Evolutionary conservation across 2,888 invertebrate genomes (phyloP), one percentile per base, ranked within the genome.

Genomic region (Trisateles emortualis): DNA sequence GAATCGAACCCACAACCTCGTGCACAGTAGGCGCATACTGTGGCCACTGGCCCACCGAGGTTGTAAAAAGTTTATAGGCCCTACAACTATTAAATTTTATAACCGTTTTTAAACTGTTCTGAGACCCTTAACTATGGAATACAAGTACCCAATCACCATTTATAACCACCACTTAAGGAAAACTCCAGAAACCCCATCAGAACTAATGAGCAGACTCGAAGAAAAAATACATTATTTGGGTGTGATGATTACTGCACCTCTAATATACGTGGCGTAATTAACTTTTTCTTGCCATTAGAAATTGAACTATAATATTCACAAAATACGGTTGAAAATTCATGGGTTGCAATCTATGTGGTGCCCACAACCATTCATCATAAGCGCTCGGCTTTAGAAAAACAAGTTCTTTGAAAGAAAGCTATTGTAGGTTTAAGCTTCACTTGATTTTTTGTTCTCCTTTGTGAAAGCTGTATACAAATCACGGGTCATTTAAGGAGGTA

Each of bases 361-460:
- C 19, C n/a, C n/a, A n/a, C 30, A 10, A 17, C 17, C 30, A 42
- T 42, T 30, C 42, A 42, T 42, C 30, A 42, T 42, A 42, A 42
- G 10, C 16, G 42, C 42, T 13, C 1, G 24, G 39, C 39, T 47
- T 47, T 39, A 39, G 38, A 47, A 30, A 39, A 47, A 47, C 29
- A 39, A 22, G 9, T 47, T 9, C 9, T 19, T 46, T 38, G 6
- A 35, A 38, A 47, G 42, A 30, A 22, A 29, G 16, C 8, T 5
- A 30, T 14, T n/a, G 30, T 10, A 17, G n/a, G n/a, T 10, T 38
- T 17, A 30, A 17, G 41, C 14, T 40, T 26, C 40, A 26, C 29
- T 16, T 29, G 14, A 5, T 16, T 42, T 42, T 42, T 29, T 30
- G 16, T 30, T 29, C 30, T 19, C 19, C 5, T 19, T 19, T 19